phyloP scores from a whole-genome alignment of 2,113 vertebrate species.

The Dissostichus mawsoni region DNA sequence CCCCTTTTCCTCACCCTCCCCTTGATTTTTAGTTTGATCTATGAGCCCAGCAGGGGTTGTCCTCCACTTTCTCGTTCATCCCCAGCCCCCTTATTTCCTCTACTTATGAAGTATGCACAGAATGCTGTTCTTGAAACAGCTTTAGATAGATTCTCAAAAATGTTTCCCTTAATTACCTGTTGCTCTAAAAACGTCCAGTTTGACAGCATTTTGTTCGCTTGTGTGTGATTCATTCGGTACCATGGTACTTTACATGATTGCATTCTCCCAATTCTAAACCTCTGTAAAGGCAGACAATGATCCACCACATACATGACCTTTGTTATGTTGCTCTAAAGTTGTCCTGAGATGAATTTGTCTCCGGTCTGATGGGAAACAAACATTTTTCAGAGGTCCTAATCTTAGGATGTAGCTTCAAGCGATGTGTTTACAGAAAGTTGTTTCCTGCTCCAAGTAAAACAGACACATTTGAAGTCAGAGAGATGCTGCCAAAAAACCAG shows the following conservation, averaged over 20 bases:
- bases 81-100: neutral
- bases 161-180: slow-evolving; percentile 31
- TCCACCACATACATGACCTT: neutral
- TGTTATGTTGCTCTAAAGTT: neutral
- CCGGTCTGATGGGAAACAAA: slow-evolving; percentile 56
- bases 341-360: neutral
- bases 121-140: slow-evolving; percentile 14
- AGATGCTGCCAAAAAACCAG: slow-evolving; percentile 41
- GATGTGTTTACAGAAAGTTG: slow-evolving; percentile 48
- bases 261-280: neutral
- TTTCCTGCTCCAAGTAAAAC: slow-evolving; percentile 60
- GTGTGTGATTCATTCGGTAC: neutral
- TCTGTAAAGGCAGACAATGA: neutral
- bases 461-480: slow-evolving; percentile 31
- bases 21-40: slow-evolving; percentile 38
- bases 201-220: neutral
- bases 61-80: slow-evolving; percentile 52
- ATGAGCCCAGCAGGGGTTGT: slow-evolving; percentile 47
- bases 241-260: neutral
- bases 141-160: slow-evolving; percentile 30
- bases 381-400: slow-evolving; percentile 44
- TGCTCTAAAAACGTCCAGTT: slow-evolving; percentile 40
- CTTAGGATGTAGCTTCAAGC: slow-evolving; percentile 35
- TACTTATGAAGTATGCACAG: slow-evolving; percentile 28
- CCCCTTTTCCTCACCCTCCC: neutral